Conservation (phyloP, 2,113 vertebrate species). For the Carassius auratus region DNA sequence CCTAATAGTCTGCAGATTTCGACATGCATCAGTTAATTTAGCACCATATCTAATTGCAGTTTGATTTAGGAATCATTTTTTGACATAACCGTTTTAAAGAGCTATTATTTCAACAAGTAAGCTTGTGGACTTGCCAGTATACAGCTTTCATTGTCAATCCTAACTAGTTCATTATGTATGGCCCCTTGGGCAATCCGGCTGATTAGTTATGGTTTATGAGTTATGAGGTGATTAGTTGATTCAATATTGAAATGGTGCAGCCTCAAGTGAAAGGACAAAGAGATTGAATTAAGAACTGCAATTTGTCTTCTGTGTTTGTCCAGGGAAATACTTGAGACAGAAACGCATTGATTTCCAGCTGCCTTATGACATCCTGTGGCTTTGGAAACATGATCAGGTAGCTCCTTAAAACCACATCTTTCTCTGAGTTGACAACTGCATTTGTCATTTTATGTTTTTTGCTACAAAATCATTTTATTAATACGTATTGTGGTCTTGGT, state of each 20-base stretch:
- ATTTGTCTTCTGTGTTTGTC: slow-evolving; percentile 38
- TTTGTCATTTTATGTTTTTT: background rate
- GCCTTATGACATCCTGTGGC: slow-evolving; percentile 98
- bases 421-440: background rate
- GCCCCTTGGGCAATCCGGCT: slow-evolving; percentile 10
- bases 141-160: background rate
- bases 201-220: slow-evolving; percentile 22
- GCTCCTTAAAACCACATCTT: slow-evolving; percentile 24
- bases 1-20: background rate
- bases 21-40: background rate
- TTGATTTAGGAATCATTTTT: background rate
- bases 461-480: background rate
- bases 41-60: background rate
- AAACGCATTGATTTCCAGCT: slow-evolving; percentile 98
- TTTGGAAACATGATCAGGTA: slow-evolving; percentile 99
- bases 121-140: background rate
- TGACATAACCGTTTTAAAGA: background rate
- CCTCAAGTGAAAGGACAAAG: slow-evolving; percentile 23
- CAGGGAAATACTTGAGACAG: slow-evolving; percentile 97
- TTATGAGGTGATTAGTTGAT: slow-evolving; percentile 38
- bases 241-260: slow-evolving; percentile 14
- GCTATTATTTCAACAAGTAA: background rate
- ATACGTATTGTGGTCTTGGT: background rate
- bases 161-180: slow-evolving; percentile 22
- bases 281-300: slow-evolving; percentile 32